A percentile compares a stretch with the other conserved stretches of the same genome.
phyloP scores from a whole-genome alignment of 2,888 invertebrate species.

The Leptopterna dolabrata region DNA sequence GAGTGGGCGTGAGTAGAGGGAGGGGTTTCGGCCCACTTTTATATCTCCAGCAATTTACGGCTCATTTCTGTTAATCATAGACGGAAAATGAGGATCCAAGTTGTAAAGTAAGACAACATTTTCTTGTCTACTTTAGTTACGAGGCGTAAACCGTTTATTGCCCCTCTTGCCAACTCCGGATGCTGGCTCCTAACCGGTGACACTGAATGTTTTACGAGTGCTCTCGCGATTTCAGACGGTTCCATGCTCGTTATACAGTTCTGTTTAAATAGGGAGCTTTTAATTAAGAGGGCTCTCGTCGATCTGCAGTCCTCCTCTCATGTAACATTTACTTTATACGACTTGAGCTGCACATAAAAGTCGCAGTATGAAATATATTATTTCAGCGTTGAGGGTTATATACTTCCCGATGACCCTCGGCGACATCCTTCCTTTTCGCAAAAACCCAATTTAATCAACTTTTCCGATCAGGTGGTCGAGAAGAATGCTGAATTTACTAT shows the following conservation, averaged over 20 bases:
- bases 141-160: constrained; percentile 27
- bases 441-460: no score
- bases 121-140: constrained; percentile 43
- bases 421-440: no score
- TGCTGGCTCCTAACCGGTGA: constrained; percentile 10
- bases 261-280: neutral
- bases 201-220: constrained; percentile 36
- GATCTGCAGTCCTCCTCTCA: neutral
- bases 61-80: constrained; percentile 15
- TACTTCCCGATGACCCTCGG: no score
- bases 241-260: neutral
- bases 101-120: constrained; percentile 37
- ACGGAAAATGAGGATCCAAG: constrained; percentile 15
- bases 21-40: neutral
- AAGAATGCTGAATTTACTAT: no score
- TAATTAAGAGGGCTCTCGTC: neutral
- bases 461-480: no score
- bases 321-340: neutral
- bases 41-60: neutral
- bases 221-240: constrained; percentile 26
- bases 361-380: no score
- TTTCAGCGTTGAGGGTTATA: no score
- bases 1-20: neutral
- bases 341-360: no score
- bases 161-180: neutral